These are phyloP conservation scores for Macrotis lagotis DNA, from an alignment of 2,113 vertebrate species.

Conservation along the genomic window DNA sequence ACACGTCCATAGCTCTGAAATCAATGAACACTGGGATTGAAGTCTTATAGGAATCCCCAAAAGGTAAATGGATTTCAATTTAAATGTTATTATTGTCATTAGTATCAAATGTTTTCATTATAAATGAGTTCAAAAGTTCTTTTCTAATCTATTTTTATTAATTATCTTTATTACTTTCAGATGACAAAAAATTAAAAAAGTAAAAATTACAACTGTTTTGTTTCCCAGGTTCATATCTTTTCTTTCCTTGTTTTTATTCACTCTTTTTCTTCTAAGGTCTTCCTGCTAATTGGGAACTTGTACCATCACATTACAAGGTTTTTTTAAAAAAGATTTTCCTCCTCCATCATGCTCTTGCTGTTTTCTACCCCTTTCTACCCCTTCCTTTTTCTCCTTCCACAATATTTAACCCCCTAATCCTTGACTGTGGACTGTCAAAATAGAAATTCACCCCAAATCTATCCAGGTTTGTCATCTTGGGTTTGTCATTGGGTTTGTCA, in stretches of 20 bases:
- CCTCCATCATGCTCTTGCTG: not conserved
- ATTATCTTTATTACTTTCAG: conserved; percentile 64
- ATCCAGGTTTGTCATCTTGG: conserved; percentile 55
- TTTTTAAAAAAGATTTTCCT: not conserved
- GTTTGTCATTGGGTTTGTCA: conserved; percentile 56
- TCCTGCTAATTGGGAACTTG: not conserved
- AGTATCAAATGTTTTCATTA: conserved; percentile 58
- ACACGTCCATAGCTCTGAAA: conserved; percentile 29
- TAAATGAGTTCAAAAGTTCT: conserved; percentile 55
- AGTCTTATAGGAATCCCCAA: conserved; percentile 49
- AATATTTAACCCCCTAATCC: not conserved
- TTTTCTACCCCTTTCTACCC: no score
- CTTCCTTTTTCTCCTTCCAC: not conserved
- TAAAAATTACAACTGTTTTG: conserved; percentile 44
- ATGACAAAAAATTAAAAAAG: conserved; percentile 61
- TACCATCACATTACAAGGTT: not conserved
- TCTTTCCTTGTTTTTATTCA: not conserved
- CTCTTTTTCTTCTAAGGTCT: not conserved
- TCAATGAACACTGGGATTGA: conserved; percentile 25
- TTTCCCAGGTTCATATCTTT: conserved; percentile 43
- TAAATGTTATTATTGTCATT: conserved; percentile 57
- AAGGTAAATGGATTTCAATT: conserved; percentile 53
- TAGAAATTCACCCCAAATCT: not conserved
- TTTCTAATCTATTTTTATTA: conserved; percentile 62
- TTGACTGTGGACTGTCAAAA: conserved; percentile 49